Percentiles rank a stretch among this genome's conserved stretches.
Conservation (phyloP, 1,140 invertebrate species). For the Drosophila tsacasi region DNA sequence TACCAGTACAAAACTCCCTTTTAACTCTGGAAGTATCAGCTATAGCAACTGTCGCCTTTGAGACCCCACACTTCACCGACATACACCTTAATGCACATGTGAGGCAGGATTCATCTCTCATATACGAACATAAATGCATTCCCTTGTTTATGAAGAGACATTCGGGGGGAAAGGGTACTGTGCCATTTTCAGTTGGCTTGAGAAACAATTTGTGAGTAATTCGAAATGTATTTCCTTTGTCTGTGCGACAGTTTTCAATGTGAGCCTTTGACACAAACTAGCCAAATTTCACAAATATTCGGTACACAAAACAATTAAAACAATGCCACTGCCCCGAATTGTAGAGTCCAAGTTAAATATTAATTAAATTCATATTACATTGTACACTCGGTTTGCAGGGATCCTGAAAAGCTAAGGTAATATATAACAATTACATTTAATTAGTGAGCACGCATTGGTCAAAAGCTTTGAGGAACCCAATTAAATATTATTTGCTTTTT, state of each 20-base stretch:
- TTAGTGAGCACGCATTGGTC: not conserved
- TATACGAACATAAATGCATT: constrained; percentile 17
- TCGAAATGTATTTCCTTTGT: constrained; percentile 30
- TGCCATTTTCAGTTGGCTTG: constrained; percentile 23
- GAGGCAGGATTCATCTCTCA: constrained; percentile 7
- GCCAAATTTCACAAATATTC: constrained; percentile 1
- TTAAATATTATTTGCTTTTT: not conserved
- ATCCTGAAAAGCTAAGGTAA: not conserved
- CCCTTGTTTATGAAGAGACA: constrained; percentile 3
- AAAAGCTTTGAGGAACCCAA: not conserved
- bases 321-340: not conserved
- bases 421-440: not conserved
- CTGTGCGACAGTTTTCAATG: constrained; percentile 3
- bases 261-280: constrained; percentile 27
- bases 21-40: not conserved
- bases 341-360: not conserved
- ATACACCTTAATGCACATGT: constrained; percentile 23
- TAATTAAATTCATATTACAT: constrained; percentile 6
- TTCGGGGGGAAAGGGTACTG: not conserved
- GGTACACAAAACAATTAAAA: constrained; percentile 15
- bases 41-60: constrained; percentile 13
- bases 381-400: not conserved
- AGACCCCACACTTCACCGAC: not conserved
- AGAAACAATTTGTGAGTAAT: constrained; percentile 32
- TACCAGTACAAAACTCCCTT: not conserved